These are phyloP conservation scores for Poliocrania exsul DNA, from an alignment of 2,797 vertebrate species.

Conservation along the genomic window DNA sequence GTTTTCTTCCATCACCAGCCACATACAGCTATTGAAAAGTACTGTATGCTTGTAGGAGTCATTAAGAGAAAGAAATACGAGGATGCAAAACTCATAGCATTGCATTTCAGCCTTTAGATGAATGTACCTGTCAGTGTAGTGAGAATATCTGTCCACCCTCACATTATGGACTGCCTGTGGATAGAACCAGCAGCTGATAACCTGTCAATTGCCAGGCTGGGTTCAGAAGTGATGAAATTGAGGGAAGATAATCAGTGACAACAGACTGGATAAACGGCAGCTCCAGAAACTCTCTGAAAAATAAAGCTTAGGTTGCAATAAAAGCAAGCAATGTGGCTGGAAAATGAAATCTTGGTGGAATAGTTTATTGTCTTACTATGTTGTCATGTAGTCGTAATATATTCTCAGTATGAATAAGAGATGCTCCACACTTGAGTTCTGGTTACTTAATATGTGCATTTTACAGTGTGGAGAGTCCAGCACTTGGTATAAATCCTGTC, in stretches of 20 bases:
- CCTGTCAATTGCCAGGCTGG: neutral
- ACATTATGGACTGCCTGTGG: neutral
- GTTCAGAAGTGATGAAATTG: neutral
- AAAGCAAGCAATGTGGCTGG: neutral
- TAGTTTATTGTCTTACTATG: neutral
- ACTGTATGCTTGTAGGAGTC: neutral
- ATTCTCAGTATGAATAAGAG: neutral
- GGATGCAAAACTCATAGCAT: neutral
- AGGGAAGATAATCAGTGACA: neutral
- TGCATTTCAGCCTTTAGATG: neutral
- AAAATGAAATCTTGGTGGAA: neutral
- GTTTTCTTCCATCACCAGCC: neutral
- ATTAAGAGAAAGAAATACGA: neutral
- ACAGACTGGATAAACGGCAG: neutral
- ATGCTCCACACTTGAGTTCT: neutral
- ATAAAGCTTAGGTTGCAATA: neutral
- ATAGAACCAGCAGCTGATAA: neutral
- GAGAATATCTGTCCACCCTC: neutral
- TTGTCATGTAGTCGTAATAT: neutral
- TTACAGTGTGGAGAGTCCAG: neutral
- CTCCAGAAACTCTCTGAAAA: neutral
- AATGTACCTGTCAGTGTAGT: neutral
- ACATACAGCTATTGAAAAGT: neutral
- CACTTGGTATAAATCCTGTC: neutral
- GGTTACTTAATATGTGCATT: neutral